Conservation (phyloP, 2,888 invertebrate genomes). For the Tanypteryx hageni region DNA sequence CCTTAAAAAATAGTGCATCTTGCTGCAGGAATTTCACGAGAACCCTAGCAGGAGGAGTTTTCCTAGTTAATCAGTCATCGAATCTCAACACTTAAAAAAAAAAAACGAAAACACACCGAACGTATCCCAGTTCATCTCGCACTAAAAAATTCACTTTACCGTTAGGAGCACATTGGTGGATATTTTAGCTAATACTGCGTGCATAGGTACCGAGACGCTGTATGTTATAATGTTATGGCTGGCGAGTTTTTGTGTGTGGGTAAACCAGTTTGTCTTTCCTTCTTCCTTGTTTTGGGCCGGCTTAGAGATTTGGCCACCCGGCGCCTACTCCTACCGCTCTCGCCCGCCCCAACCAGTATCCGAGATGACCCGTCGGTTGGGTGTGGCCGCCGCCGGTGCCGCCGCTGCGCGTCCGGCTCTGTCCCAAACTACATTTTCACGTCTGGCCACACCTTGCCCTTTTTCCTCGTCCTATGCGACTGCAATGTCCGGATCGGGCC, state of each 20-base stretch:
- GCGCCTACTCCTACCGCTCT: neutral
- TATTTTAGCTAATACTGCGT: conserved; percentile 13
- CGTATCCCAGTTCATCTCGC: neutral
- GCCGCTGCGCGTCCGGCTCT: neutral
- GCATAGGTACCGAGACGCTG: neutral
- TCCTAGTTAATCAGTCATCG: neutral
- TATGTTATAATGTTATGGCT: conserved; percentile 21
- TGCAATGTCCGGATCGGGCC: neutral
- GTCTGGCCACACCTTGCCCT: neutral
- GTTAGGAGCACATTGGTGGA: neutral
- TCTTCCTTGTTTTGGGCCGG: conserved; percentile 26
- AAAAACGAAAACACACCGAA: neutral
- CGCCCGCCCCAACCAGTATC: neutral
- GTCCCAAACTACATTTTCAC: neutral
- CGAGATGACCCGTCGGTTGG: neutral
- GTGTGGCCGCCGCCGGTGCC: neutral
- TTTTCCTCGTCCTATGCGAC: neutral
- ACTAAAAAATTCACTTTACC: neutral
- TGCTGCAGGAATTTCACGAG: neutral
- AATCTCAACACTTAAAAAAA: neutral
- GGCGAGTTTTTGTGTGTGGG: neutral
- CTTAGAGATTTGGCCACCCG: neutral
- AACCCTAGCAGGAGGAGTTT: neutral
- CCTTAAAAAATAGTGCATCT: too few species aligned
- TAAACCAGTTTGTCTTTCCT: conserved; percentile 6